Evolutionary conservation across 2,113 vertebrate genomes (phyloP).

Genomic region (Misgurnus mizolepis): DNA sequence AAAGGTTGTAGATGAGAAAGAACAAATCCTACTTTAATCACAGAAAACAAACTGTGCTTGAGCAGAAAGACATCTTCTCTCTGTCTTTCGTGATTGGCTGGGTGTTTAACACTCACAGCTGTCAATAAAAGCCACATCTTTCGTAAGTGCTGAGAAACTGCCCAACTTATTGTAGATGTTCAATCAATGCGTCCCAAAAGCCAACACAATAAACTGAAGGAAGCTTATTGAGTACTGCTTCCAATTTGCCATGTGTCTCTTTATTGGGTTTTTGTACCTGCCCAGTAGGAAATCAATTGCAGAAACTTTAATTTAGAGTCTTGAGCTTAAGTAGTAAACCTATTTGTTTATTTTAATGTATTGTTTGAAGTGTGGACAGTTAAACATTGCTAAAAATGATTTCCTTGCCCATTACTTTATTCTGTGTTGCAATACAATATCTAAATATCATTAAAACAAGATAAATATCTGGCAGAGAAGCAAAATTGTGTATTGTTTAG

Average conservation of each 20-base stretch:
- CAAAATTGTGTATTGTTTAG: no score
- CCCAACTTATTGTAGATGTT: constrained; percentile 65
- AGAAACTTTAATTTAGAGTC: constrained; percentile 30
- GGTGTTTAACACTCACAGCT: constrained; percentile 76
- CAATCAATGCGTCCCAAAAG: constrained; percentile 45
- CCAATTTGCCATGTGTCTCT: constrained; percentile 29
- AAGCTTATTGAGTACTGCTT: constrained; percentile 22
- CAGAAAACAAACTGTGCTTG: constrained; percentile 47
- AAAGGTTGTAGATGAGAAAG: constrained; percentile 53
- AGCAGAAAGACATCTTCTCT: constrained; percentile 58
- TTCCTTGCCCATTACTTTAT: no score
- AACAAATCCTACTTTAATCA: constrained; percentile 59
- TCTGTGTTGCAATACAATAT: no score
- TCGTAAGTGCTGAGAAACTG: constrained; percentile 75
- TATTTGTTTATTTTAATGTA: constrained; percentile 23
- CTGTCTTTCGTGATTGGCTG: constrained; percentile 70
- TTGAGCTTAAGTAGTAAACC: background rate
- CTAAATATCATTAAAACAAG: no score
- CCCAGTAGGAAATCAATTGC: constrained; percentile 40
- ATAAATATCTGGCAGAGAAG: no score
- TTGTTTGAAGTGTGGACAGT: background rate
- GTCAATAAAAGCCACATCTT: constrained; percentile 80
- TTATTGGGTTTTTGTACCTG: constrained; percentile 45
- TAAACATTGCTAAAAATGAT: background rate
- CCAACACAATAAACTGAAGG: constrained; percentile 35